Base-by-base conservation (phyloP, 1,140 invertebrate genomes). In the Fragariocoptes setiger region DNA sequence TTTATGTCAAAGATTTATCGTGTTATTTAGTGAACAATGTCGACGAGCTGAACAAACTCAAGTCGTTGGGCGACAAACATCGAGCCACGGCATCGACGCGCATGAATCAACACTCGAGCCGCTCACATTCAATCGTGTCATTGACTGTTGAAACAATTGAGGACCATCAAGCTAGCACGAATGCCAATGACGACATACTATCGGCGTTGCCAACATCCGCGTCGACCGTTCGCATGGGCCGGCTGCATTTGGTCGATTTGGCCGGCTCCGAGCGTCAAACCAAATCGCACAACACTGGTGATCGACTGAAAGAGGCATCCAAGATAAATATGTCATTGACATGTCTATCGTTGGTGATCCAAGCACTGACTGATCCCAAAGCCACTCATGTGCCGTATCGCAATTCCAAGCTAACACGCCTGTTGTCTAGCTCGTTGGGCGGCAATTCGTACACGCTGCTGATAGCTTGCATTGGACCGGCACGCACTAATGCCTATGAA, bases 381-480 rank as follows among this genome's bases (percentile, higher is more conserved):
- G 76, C 72, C 50, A 80, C 72, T 1, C 83, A 90, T 55, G 76
- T 92, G 49, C 85, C 85, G 2, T 92, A 92, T 21, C 41, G 46
- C 35, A 85, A 90, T 61, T 86, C 79, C 1, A 92, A 92, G 59
- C 58, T 92, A 5, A 92, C 85, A 0, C 59, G 85, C 20, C 60
- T 92, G 14, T 61, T 92, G 21, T 83, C 90, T 63, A 83, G 92
- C 55, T 90, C 83, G 0, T 60, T 92, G 12, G 85, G 85, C 13
- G 85, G 85, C 14, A 92, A 92, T 61, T 82, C 83, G 2, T 92
- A 92, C 64, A 92, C 85, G 35, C 70, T 90, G 19, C 90, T 92
- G 80, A 74, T 76, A 43, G 55, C 42, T 37, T 43, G 47, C 22
- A 49, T 45, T 14, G 39, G 86, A 18, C 88, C 90, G 22, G 80